Conservation (phyloP, 2,797 vertebrate species). For the Pempheris klunzingeri region DNA sequence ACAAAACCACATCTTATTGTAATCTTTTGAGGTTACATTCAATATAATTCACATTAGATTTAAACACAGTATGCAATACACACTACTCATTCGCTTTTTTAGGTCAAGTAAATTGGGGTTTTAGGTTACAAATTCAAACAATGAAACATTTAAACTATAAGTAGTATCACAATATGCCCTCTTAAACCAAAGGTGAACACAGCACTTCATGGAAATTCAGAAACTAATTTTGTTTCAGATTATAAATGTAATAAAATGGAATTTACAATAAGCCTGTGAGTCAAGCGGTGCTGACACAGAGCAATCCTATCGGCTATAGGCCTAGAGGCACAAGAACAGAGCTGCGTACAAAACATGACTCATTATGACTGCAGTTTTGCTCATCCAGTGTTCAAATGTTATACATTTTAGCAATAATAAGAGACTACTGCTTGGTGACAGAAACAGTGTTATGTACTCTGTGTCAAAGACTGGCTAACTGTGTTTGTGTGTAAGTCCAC, state of each 20-base stretch:
- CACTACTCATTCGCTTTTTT: neutral
- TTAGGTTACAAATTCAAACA: neutral
- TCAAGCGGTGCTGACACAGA: conserved; percentile 17
- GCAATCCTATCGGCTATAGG: conserved; percentile 6
- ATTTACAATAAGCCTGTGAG: conserved; percentile 50
- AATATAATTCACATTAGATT: neutral
- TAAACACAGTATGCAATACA: neutral
- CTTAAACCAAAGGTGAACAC: conserved; percentile 20
- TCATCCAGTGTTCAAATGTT: neutral
- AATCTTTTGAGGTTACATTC: neutral
- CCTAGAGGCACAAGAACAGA: neutral
- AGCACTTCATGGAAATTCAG: neutral
- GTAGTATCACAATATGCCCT: conserved; percentile 9
- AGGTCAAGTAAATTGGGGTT: neutral
- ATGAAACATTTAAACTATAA: neutral
- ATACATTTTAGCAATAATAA: conserved; percentile 19
- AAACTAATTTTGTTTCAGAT: conserved; percentile 55
- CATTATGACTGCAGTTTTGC: conserved; percentile 2
- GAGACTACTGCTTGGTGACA: conserved; percentile 8
- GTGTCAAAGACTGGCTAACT: neutral
- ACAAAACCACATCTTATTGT: neutral
- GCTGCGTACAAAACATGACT: conserved; percentile 12
- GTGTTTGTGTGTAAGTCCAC: neutral
- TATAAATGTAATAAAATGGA: conserved; percentile 64
- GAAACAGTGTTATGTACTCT: neutral